phyloP scores from a whole-genome alignment of 1,140 invertebrate genomes.

The Cecropterus lyciades region DNA sequence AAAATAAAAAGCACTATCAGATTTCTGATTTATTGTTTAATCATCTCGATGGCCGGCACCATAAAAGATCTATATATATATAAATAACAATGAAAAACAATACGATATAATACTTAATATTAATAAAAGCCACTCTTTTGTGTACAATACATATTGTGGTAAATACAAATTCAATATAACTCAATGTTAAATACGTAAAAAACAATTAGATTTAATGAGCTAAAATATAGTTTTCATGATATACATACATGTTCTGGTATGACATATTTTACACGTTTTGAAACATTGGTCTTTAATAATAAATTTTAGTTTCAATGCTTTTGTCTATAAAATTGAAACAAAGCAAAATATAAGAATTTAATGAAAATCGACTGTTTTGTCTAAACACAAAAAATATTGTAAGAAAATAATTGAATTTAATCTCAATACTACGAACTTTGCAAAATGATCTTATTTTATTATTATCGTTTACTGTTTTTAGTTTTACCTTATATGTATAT shows the following conservation, averaged over 20 bases:
- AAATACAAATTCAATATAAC: conserved; percentile 2
- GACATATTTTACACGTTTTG: no score
- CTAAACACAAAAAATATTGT: no score
- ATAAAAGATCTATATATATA: conserved; percentile 36
- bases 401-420: no score
- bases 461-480: no score
- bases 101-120: conserved; percentile 12
- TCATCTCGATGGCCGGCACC: conserved; percentile 47
- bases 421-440: no score
- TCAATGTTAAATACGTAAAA: conserved; percentile 1
- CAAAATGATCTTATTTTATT: no score
- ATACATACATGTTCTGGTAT: neutral
- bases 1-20: conserved; percentile 23
- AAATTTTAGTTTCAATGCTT: no score
- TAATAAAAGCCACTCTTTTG: conserved; percentile 18
- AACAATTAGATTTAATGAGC: neutral
- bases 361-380: no score
- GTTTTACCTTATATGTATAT: no score
- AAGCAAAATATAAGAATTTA: no score
- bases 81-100: conserved; percentile 32
- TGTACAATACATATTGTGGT: conserved; percentile 4
- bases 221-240: neutral
- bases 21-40: conserved; percentile 41
- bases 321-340: no score
- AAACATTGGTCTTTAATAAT: no score